Base-by-base conservation (phyloP, 2,113 vertebrate genomes). In the Brevimyrus niger region DNA sequence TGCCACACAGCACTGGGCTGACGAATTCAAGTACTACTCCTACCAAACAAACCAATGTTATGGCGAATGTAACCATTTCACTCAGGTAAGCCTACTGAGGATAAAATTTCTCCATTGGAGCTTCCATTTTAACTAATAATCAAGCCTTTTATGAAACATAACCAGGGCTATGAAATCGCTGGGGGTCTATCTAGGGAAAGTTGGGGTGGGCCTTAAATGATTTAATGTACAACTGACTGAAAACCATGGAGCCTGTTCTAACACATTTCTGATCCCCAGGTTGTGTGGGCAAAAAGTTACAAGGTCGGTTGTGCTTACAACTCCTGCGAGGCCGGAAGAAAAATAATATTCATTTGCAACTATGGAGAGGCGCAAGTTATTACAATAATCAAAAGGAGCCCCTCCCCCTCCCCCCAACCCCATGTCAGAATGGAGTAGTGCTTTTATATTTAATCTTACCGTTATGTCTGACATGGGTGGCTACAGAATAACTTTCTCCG, bases 51-150 rank as follows among this genome's bases (percentile, higher is more conserved):
- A 89, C 47, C 89, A 51, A 46, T 93, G 93, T 87, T 90, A 23
- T 2, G 58, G 38, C 13, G n/a, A n/a, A n/a, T 93, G 93, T n/a
- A 91, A 92, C 23, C 93, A 93, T 69, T 92, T 92, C 27, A 91
- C 89, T 58, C 93, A 93, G 92, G 92, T 93, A 53, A 80, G 15
- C 44, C 35, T 3, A 27, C 38, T 31, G 46, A 84, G 38, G 2
- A 19, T 21, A 46, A 51, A 48, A 53, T 13, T 89, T 8, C 89
- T 89, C 1, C 89, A 92, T 51, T 93, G 92, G 53, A 58, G 19
- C 51, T 19, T 55, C 58, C 58, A 65, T 23, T 65, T 27, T 4
- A 65, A 31, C 61, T 69, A 69, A 69, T 11, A 3, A 69, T 69
- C 61, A 11, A 27, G n/a, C 8, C 61, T 31, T 31, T 31, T 31